Conservation (phyloP, 2,113 vertebrate species). For the Cottus gobio region DNA sequence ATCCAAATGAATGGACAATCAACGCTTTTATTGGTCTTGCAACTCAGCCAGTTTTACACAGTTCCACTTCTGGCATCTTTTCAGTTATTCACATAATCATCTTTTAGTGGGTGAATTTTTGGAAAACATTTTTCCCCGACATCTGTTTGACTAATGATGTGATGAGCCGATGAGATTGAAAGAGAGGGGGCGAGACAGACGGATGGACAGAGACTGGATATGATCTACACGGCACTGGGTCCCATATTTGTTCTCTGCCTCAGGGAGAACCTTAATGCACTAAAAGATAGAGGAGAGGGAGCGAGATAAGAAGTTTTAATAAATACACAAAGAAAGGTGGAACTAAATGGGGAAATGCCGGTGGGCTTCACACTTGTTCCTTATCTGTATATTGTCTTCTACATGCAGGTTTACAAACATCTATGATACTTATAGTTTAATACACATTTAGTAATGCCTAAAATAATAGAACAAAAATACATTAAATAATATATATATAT, state of each 20-base stretch:
- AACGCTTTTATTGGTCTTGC: slow-evolving; percentile 9
- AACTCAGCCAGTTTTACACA: slow-evolving; percentile 28
- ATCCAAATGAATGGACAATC: slow-evolving; percentile 16
- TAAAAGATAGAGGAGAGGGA: not conserved
- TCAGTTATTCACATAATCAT: slow-evolving; percentile 42
- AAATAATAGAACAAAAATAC: not conserved
- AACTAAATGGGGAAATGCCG: slow-evolving; percentile 12
- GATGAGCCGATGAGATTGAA: slow-evolving; percentile 11
- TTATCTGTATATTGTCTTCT: not conserved
- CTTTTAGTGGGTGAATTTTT: slow-evolving; percentile 35
- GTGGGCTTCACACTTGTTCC: slow-evolving; percentile 1
- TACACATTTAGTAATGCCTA: not conserved
- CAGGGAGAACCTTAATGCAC: slow-evolving; percentile 16
- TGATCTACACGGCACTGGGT: slow-evolving; percentile 21
- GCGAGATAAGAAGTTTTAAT: slow-evolving; percentile 8
- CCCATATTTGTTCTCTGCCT: slow-evolving; percentile 28
- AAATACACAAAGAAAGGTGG: slow-evolving; percentile 25
- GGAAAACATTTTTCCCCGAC: slow-evolving; percentile 15
- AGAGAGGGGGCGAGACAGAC: not conserved
- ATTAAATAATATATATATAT: not conserved
- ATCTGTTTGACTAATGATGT: slow-evolving; percentile 47
- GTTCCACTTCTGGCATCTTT: slow-evolving; percentile 34
- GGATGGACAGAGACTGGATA: slow-evolving; percentile 32
- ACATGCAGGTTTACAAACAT: not conserved
- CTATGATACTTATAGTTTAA: not conserved